Evolutionary conservation across 2,113 vertebrate genomes (phyloP).

Genomic region (Caloenas nicobarica): DNA sequence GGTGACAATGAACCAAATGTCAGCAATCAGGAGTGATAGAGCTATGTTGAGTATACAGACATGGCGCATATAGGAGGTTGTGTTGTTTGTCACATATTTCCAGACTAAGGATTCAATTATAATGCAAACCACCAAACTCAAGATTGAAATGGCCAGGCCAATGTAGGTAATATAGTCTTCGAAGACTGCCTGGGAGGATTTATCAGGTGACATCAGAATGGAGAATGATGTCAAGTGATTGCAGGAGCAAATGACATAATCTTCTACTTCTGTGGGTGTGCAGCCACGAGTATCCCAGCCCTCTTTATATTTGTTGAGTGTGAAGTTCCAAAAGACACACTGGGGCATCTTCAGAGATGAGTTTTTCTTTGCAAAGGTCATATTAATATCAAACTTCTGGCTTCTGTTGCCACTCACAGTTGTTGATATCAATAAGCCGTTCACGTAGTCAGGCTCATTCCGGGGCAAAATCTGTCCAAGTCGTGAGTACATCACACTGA

Average conservation of each 20-base stretch:
- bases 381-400: slow-evolving; percentile 48
- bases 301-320: neutral
- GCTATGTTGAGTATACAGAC: slow-evolving; percentile 86
- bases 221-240: slow-evolving; percentile 86
- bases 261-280: neutral
- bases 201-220: slow-evolving; percentile 80
- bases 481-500: slow-evolving; percentile 74
- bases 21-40: slow-evolving; percentile 80
- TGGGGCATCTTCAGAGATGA: neutral
- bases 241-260: slow-evolving; percentile 77
- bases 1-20: slow-evolving; percentile 80
- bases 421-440: slow-evolving; percentile 79
- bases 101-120: slow-evolving; percentile 84
- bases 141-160: slow-evolving; percentile 80
- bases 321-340: slow-evolving; percentile 85
- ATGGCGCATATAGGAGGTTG: slow-evolving; percentile 85
- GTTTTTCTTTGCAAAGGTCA: slow-evolving; percentile 72
- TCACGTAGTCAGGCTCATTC: rapidly evolving
- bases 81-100: slow-evolving; percentile 86
- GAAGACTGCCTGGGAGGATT: neutral
- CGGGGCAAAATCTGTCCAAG: slow-evolving; percentile 68
- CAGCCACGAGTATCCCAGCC: slow-evolving; percentile 74
- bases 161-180: slow-evolving; percentile 73
- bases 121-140: slow-evolving; percentile 81
- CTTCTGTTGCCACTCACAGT: slow-evolving; percentile 40